Evolutionary conservation across 2,113 vertebrate genomes (phyloP), one percentile per base, ranked within the genome.

Genomic region (Salvelinus namaycush): DNA sequence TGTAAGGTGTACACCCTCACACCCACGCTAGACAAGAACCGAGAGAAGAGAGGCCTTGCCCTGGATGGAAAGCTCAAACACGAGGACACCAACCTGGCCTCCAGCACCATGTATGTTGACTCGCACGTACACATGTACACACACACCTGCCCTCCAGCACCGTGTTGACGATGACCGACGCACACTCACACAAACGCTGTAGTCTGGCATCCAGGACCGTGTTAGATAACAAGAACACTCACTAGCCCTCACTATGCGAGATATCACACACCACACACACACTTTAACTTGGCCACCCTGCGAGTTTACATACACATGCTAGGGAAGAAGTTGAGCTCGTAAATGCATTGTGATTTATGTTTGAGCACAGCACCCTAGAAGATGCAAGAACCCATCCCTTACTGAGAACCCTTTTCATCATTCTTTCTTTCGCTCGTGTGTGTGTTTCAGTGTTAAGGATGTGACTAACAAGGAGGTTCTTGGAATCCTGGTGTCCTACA

Each of bases 31-130:
- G 95, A 93, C 77, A 93, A 94, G 88, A 97, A 97, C 92, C 76
- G 94, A 1, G 96, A 97, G 93, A 97, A 97, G 85, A 92, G 96
- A 4, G 96, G 96, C 13, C 94, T 97, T 5, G 96, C 96, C 8
- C 90, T 97, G 76, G 96, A 97, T 0, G 96, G 96, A 14, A 97
- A 97, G 54, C 95, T 97, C 13, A 97, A 97, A 66, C 96, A 97
- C 0, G 96, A 97, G 86, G 96, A 97, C 91, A 97, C 96, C 87
- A 97, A 97, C 91, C 90, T 97, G 90, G 96, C 96, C 54, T 97
- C 96, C 13, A 96, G 95, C 89, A 97, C 96, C 86, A 97, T 96
- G 96, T 96, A 59, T 24, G 54, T 29, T 68, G 27, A 54, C 74
- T 8, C 60, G n/a, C 62, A 22, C 27, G 24, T 0, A 8, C 34